Evolutionary conservation across 2,888 invertebrate species (phyloP), one percentile per base, ranked within the genome.

Genomic region (Lithophane ornitopus): DNA sequence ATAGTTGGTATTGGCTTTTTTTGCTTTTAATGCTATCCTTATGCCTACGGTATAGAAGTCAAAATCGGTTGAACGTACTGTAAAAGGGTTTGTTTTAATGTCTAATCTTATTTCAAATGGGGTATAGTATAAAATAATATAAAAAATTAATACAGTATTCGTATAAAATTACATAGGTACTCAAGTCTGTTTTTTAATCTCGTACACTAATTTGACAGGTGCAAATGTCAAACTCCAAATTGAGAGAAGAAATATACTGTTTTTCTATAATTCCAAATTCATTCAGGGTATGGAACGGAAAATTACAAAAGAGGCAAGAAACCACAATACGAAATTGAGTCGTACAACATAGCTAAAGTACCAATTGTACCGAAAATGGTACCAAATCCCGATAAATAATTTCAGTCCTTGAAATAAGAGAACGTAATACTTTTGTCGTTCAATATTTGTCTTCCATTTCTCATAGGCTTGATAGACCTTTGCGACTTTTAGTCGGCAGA

Each of bases 361-460:
- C 61, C 70, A 71, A 70, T 81, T 74, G 46, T 73, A 49, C 46
- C 2, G 58, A 70, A 84, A 68, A 70, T 52, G 34, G 73, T 76
- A 73, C 49, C 28, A 59, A 66, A 72, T 72, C 69, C 61, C 70
- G 56, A 72, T 85, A 78, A 85, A 85, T 78, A 73, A 75, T 83
- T 84, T 54, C 63, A 68, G 44, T 28, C 52, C 7, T 22, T 67
- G 67, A 70, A 82, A 85, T 62, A 70, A 72, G 39, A 72, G 56
- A 72, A 58, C n/a, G 28, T 78, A 82, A 81, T 74, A 52, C 82
- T 59, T 46, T 66, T 46, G 66, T 72, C 62, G 52, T 61, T 78
- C 46, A 78, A 68, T 84, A 74, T 82, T 85, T 78, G 58, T 70
- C 52, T 85, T 82, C 61, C 59, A 85, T 85, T 78, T 74, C 49